A percentile compares a stretch with the other conserved stretches of the same genome.
Evolutionary conservation across 1,140 invertebrate species (phyloP).

Genomic region (Drosophila murphyi): DNA sequence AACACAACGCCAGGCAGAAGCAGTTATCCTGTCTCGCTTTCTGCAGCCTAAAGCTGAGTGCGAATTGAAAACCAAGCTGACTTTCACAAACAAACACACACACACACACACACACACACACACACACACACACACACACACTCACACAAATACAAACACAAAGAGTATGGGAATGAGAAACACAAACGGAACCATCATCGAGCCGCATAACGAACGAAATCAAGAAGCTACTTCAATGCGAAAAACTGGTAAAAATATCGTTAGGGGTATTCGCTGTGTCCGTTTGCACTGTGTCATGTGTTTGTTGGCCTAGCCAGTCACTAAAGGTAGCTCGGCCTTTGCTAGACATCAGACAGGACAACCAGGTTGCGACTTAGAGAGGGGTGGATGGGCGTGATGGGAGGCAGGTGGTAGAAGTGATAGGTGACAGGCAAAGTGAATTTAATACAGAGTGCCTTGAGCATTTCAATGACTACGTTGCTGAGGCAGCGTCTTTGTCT

Average conservation of each 20-base stretch:
- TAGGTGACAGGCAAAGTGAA: constrained; percentile 69
- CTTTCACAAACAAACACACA: constrained; percentile 6
- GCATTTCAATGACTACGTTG: constrained; percentile 54
- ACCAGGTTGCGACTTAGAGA: background rate
- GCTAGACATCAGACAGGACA: constrained; percentile 8
- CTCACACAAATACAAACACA: background rate
- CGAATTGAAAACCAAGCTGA: constrained; percentile 8
- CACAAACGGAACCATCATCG: constrained; percentile 51
- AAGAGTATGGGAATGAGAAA: background rate
- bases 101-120: constrained; percentile 1
- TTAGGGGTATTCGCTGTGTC: constrained; percentile 13
- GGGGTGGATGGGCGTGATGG: background rate
- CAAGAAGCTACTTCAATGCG: constrained; percentile 57
- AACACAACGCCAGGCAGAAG: background rate
- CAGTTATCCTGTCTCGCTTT: constrained; percentile 16
- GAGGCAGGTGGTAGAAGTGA: background rate
- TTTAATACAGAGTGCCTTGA: constrained; percentile 64
- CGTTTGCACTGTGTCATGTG: constrained; percentile 32
- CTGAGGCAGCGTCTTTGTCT: constrained; percentile 2
- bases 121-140: background rate
- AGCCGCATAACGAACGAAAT: constrained; percentile 65
- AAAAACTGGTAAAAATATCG: constrained; percentile 33
- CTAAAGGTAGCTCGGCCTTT: constrained; percentile 35
- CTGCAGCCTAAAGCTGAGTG: constrained; percentile 10
- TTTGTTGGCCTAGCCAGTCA: constrained; percentile 35